Evolutionary conservation across 2,888 invertebrate species (phyloP), one percentile per base, ranked within the genome.

Genomic region (Agapostemon virescens): DNA sequence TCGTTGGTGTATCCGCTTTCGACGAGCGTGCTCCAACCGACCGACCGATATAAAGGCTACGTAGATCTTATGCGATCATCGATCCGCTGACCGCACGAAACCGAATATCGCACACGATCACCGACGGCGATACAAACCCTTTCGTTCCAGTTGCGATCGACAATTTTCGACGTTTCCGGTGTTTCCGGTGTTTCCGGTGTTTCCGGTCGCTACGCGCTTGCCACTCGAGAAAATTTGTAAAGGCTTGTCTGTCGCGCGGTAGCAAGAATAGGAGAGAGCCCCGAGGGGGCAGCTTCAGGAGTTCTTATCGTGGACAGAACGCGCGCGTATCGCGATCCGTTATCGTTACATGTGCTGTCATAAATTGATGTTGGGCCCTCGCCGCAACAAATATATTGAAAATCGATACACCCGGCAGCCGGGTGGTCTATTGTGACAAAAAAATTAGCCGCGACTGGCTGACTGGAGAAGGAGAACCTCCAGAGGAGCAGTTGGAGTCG

Each of bases 401-500:
- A 81, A 81, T 70, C 81, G 77, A 84, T 75, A 72, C 69, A 67
- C 66, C 80, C 69, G 72, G 69, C 70, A 75, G 38, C 63, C 11
- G 30, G 72, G 55, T 38, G 52, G 26, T 76, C 68, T 78, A 81
- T 81, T 78, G 77, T 81, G 45, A 79, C 33, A n/a, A 81, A 69
- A 74, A 77, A 75, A 77, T 81, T 85, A 83, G 61, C 38, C 55
- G 49, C 63, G 40, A 69, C 40, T 71, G 66, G 55, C 55, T 55
- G 55, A 55, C 66, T 49, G 63, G 42, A 71, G 45, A 61, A 77
- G 45, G 55, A n/a, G n/a, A 67, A 72, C 72, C 69, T 74, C 64
- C 68, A 70, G 72, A 70, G 72, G 66, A 64, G 72, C 68, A 85
- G 84, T 90, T 91, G 90, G 90, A 91, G 78, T 79, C 79, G 79